Conservation (phyloP, 2,113 vertebrate genomes). For the Nerophis ophidion region DNA sequence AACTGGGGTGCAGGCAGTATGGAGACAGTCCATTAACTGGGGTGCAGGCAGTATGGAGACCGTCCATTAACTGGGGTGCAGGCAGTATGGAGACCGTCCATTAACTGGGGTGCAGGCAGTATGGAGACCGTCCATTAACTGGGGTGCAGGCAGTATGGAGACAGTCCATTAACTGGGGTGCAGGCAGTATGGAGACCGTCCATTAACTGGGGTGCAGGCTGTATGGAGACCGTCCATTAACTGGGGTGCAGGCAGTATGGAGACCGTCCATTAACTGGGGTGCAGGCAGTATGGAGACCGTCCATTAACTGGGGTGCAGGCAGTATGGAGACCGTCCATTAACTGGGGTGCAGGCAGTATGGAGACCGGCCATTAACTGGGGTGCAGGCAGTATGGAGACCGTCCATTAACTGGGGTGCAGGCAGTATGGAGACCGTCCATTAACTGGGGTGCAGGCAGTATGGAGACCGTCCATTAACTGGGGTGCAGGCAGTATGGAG, state of each 20-base stretch:
- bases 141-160: conserved; percentile 66
- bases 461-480: conserved; percentile 67
- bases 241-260: conserved; percentile 65
- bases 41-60: conserved; percentile 69
- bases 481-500: conserved; percentile 66
- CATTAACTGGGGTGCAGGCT: conserved; percentile 60
- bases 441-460: conserved; percentile 64
- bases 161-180: conserved; percentile 59
- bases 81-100: conserved; percentile 72
- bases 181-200: conserved; percentile 71
- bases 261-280: conserved; percentile 60
- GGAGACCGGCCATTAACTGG: conserved; percentile 61
- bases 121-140: conserved; percentile 67
- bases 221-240: conserved; percentile 71
- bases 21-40: conserved; percentile 61
- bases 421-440: conserved; percentile 72
- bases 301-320: conserved; percentile 55
- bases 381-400: conserved; percentile 69
- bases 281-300: conserved; percentile 70
- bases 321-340: conserved; percentile 73
- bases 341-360: conserved; percentile 66
- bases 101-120: conserved; percentile 64
- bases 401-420: conserved; percentile 55
- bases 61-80: conserved; percentile 55
- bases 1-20: conserved; percentile 66